These are phyloP conservation scores for Chlorodrepanis virens DNA, from an alignment of 2,113 vertebrate genomes.

Conservation along the genomic window DNA sequence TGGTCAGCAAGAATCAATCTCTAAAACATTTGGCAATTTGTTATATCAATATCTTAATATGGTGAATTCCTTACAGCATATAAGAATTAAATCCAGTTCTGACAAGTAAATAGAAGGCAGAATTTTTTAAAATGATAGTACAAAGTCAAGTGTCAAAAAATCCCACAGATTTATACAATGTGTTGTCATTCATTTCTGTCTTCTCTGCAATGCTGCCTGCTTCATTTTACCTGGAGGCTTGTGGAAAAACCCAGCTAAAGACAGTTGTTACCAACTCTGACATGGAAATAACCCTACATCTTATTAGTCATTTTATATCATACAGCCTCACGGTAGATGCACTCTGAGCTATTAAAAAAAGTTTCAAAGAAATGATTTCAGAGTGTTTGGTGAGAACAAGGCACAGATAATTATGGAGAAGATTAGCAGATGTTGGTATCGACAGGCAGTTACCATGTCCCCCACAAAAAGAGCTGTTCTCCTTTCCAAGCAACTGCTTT, in stretches of 20 bases:
- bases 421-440: slow-evolving; percentile 62
- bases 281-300: slow-evolving; percentile 54
- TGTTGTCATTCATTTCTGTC: slow-evolving; percentile 54
- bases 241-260: slow-evolving; percentile 18
- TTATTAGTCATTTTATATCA: slow-evolving; percentile 48
- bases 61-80: slow-evolving; percentile 29
- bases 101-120: slow-evolving; percentile 67
- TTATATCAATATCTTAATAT: slow-evolving; percentile 72
- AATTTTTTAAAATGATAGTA: slow-evolving; percentile 55
- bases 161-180: slow-evolving; percentile 26
- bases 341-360: slow-evolving; percentile 30
- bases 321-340: neutral
- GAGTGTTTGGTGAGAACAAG: slow-evolving; percentile 33
- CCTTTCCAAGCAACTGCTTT: slow-evolving; percentile 40
- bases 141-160: slow-evolving; percentile 64
- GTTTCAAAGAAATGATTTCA: slow-evolving; percentile 54
- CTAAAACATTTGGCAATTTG: slow-evolving; percentile 70
- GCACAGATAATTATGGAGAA: slow-evolving; percentile 25
- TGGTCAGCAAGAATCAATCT: slow-evolving; percentile 72
- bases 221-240: slow-evolving; percentile 36
- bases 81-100: slow-evolving; percentile 61
- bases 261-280: slow-evolving; percentile 13
- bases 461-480: neutral
- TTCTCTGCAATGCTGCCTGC: slow-evolving; percentile 5
- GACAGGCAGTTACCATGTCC: slow-evolving; percentile 19